Base-by-base conservation (phyloP, 2,797 vertebrate genomes). In the Psittacula echo region DNA sequence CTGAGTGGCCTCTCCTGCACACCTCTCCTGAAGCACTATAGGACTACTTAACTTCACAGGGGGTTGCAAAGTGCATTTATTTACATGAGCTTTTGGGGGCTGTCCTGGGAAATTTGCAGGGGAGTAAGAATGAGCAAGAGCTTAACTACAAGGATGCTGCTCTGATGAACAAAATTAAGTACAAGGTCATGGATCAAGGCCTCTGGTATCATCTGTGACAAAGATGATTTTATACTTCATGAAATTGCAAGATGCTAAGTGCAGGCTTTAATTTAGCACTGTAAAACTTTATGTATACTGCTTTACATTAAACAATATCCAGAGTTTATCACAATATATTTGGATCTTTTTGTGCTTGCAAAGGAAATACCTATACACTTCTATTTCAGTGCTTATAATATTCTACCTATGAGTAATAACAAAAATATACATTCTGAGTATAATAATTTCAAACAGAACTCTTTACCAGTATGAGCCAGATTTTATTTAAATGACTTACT, bases 401-500 rank as follows among this genome's bases (percentile, higher is more conserved):
- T 14, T 48, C 84, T 65, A 68, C 13, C 37, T 42, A n/a, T 22
- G 3, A 51, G 37, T 70, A 77, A 94, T 44, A 37, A 75, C 51
- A 67, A 73, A 65, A 16, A 19, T 30, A 42, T 24, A 60, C 9
- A 13, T 34, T 61, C 7, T 70, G 62, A 66, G 27, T 64, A 79
- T 58, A 78, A 76, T 47, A 73, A 82, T 85, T 92, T 67, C 37
- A 76, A 92, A 48, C 22, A 89, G 47, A 88, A 71, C 56, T 87
- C n/a, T 61, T 30, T 92, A 53, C 32, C 34, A 76, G 19, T n/a
- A 61, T 27, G 17, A 87, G 51, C 41, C 37, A 78, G 72, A 88
- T 61, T 42, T 89, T 75, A 82, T 91, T 86, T 53, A 72, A 92
- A 77, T 79, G 39, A 94, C 97, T 95, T 95, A 99, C 98, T 98